Evolutionary conservation across 2,113 vertebrate species (phyloP).

Genomic region (Heptranchias perlo): DNA sequence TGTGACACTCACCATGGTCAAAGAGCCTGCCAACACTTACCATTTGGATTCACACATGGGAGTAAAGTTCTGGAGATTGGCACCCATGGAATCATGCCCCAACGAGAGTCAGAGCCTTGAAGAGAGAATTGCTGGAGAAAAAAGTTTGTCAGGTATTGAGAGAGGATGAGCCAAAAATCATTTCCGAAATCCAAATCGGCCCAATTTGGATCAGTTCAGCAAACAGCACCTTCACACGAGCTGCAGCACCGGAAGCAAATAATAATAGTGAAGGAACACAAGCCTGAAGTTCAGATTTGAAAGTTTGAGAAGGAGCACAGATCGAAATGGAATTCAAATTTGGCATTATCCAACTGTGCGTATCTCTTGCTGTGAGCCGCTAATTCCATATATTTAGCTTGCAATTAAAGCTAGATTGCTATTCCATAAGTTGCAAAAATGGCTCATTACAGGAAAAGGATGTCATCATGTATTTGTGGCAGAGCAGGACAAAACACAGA

Average conservation of each 20-base stretch:
- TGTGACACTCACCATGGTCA: not conserved
- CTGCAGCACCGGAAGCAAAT: not conserved
- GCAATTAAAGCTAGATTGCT: not conserved
- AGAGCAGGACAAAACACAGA: constrained; percentile 3
- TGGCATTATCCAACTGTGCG: not conserved
- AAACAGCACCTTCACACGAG: not conserved
- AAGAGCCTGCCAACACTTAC: not conserved
- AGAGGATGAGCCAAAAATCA: not conserved
- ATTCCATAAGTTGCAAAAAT: not conserved
- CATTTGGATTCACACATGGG: not conserved
- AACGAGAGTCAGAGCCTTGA: not conserved
- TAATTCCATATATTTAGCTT: not conserved
- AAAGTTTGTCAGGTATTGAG: not conserved
- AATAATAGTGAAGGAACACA: not conserved
- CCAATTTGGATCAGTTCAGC: not conserved
- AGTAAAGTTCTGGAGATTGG: not conserved
- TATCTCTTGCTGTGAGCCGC: not conserved
- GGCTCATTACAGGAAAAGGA: constrained; percentile 32
- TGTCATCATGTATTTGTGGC: not conserved
- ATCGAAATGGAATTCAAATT: not conserved
- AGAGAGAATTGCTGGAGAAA: not conserved
- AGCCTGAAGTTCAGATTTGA: not conserved
- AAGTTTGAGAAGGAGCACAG: not conserved
- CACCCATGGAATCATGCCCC: not conserved
- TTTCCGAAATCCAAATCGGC: not conserved